These are phyloP conservation scores for Piscicola geometra DNA, from an alignment of 2,888 invertebrate genomes.

Conservation along the genomic window DNA sequence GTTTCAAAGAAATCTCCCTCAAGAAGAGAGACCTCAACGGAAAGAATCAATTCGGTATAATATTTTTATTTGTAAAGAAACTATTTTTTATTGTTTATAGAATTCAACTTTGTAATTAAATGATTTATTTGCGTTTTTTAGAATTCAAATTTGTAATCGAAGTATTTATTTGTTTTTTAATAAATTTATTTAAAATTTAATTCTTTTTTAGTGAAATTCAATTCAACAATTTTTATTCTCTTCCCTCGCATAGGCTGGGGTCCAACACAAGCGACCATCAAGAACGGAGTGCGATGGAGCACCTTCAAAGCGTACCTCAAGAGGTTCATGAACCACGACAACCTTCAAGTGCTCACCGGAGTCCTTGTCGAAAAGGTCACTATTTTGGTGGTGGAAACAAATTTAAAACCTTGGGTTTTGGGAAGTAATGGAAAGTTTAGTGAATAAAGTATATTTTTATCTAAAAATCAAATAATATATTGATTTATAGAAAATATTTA, in stretches of 20 bases:
- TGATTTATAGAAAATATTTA: not conserved
- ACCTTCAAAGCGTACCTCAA: conserved; percentile 44
- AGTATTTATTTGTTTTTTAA: not conserved
- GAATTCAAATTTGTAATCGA: not conserved
- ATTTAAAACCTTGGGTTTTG: too few species aligned
- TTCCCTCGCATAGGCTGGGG: conserved; percentile 37
- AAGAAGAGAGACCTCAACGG: conserved; percentile 45
- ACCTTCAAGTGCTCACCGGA: conserved; percentile 42
- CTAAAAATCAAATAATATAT: not conserved
- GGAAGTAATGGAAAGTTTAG: not conserved
- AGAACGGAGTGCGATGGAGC: conserved; percentile 41
- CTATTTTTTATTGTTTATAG: too few species aligned
- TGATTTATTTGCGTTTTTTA: too few species aligned
- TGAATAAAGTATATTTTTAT: not conserved
- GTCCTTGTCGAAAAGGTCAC: conserved; percentile 44
- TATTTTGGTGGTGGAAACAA: too few species aligned
- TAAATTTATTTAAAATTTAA: too few species aligned
- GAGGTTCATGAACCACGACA: conserved; percentile 40
- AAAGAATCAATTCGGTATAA: conserved; percentile 45
- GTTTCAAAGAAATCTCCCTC: conserved; percentile 44
- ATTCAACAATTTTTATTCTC: not conserved
- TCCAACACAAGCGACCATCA: conserved; percentile 44
- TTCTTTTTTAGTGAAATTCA: too few species aligned
- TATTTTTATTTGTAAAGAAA: too few species aligned
- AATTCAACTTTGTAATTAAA: too few species aligned